Percentiles rank a stretch among this genome's conserved stretches.
phyloP scores from a whole-genome alignment of 2,113 vertebrate species.

The Suncus etruscus region DNA sequence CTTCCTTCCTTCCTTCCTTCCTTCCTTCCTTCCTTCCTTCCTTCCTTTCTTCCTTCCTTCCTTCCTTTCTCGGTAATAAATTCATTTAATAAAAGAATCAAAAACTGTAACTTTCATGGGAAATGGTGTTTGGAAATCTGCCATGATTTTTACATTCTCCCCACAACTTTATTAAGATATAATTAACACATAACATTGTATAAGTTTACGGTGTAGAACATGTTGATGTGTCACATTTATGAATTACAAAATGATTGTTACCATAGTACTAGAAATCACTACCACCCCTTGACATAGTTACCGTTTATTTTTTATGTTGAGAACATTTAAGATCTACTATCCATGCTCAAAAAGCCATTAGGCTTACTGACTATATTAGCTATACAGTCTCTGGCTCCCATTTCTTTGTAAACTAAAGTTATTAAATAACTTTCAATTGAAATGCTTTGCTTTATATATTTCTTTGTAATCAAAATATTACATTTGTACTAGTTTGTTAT shows the following conservation, averaged over 20 bases:
- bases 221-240: not conserved
- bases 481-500: conserved; percentile 11
- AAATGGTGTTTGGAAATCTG: not conserved
- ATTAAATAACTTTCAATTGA: not conserved
- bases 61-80: not conserved
- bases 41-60: too few species aligned
- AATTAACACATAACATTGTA: not conserved
- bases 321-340: conserved; percentile 8
- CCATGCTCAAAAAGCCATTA: not conserved
- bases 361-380: too few species aligned
- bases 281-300: not conserved
- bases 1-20: too few species aligned
- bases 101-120: not conserved
- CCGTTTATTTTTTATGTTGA: not conserved
- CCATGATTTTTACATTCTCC: not conserved
- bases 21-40: too few species aligned
- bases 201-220: not conserved
- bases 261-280: not conserved
- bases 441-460: not conserved
- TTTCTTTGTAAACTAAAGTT: not conserved
- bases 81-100: not conserved
- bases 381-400: too few species aligned
- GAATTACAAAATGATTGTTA: not conserved
- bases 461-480: not conserved
- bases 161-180: not conserved